These are phyloP conservation scores for Nasonia vitripennis DNA, from an alignment of 1,140 invertebrate genomes.

Conservation along the genomic window DNA sequence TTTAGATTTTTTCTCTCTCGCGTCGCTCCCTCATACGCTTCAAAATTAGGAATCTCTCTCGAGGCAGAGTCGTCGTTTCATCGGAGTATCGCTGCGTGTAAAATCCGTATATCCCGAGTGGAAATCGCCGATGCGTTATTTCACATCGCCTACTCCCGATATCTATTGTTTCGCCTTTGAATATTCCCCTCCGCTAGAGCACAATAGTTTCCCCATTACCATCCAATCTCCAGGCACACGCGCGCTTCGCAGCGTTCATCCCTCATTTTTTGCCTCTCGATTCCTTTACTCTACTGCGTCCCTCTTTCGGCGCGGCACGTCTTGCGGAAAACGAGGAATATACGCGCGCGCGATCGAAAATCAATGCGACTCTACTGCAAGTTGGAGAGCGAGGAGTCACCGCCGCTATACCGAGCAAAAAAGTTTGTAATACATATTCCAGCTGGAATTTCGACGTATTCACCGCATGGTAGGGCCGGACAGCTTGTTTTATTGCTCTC, in stretches of 20 bases:
- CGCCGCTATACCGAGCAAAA: background rate
- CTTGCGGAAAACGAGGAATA: background rate
- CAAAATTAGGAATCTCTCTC: background rate
- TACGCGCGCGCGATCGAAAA: background rate
- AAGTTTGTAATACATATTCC: background rate
- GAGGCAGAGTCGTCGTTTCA: background rate
- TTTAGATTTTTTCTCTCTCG: background rate
- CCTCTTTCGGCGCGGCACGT: background rate
- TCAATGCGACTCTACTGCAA: background rate
- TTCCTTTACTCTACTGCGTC: background rate
- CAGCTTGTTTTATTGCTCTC: background rate
- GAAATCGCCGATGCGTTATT: background rate
- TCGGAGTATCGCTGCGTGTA: background rate
- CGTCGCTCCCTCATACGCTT: background rate
- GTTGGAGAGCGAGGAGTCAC: background rate
- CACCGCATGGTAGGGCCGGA: no score
- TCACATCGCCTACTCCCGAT: background rate
- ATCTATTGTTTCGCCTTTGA: constrained; percentile 35
- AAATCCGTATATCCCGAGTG: background rate
- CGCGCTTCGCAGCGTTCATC: background rate
- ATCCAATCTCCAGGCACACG: constrained; percentile 12
- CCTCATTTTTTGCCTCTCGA: constrained; percentile 5
- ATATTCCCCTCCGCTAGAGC: background rate
- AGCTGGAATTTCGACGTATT: background rate
- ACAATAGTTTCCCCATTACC: constrained; percentile 11